Percentiles rank a stretch among this genome's conserved stretches.
These are phyloP conservation scores for Sinohyriopsis cumingii DNA, from an alignment of 2,888 invertebrate species.

Conservation along the genomic window DNA sequence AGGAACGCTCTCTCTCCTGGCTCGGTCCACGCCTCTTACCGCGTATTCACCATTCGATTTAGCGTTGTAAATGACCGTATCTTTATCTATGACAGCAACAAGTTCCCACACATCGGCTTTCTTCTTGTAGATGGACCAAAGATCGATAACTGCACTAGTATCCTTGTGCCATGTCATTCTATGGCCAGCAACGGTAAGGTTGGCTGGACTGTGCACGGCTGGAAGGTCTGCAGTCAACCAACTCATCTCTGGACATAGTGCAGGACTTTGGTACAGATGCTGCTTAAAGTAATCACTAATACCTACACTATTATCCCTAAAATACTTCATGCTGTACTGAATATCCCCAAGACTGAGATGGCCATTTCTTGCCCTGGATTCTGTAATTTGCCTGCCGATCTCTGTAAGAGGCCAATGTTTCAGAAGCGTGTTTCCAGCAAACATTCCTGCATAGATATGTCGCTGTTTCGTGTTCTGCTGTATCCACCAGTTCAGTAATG, in stretches of 20 bases:
- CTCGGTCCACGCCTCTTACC: too few species aligned
- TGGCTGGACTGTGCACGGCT: conserved; percentile 26
- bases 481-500: conserved; percentile 65
- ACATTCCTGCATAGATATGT: conserved; percentile 60
- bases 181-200: conserved; percentile 24
- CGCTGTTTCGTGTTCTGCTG: conserved; percentile 49
- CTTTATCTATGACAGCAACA: neutral
- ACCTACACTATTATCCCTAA: conserved; percentile 45
- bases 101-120: conserved; percentile 38
- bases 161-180: conserved; percentile 40
- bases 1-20: too few species aligned
- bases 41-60: too few species aligned
- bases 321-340: conserved; percentile 57
- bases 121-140: conserved; percentile 44
- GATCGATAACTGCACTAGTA: conserved; percentile 23
- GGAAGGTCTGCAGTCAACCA: conserved; percentile 40
- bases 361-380: conserved; percentile 35
- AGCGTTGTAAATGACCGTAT: too few species aligned
- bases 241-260: conserved; percentile 50
- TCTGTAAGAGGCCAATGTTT: conserved; percentile 54
- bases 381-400: conserved; percentile 53
- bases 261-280: conserved; percentile 43
- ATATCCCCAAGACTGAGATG: conserved; percentile 56
- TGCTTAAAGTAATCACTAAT: conserved; percentile 42
- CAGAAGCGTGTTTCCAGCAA: conserved; percentile 35